These are phyloP conservation scores for Zosterops pallidus DNA, from an alignment of 2,113 vertebrate species.

Conservation along the genomic window DNA sequence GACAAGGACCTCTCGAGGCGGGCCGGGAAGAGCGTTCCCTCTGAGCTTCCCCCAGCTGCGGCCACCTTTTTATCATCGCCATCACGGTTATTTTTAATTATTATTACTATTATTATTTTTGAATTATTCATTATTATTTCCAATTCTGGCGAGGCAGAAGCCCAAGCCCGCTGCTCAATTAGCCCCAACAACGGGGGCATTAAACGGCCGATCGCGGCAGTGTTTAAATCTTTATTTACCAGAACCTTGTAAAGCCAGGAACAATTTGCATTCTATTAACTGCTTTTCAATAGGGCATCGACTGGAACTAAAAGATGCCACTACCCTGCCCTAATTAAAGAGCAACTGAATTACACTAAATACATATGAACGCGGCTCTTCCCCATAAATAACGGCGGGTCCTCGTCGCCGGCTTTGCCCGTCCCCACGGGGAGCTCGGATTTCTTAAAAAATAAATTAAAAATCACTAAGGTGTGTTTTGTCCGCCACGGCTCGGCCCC, in stretches of 20 bases:
- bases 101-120: neutral
- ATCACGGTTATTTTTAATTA: neutral
- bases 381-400: conserved; percentile 62
- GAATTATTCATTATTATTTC: neutral
- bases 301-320: conserved; percentile 97
- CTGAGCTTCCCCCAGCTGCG: neutral
- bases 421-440: neutral
- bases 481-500: neutral
- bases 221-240: conserved; percentile 98
- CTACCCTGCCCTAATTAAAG: conserved; percentile 88
- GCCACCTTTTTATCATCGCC: neutral
- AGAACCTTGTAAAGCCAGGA: conserved; percentile 89
- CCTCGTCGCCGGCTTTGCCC: neutral
- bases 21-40: neutral
- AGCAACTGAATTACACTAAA: conserved; percentile 84
- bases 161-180: conserved; percentile 84
- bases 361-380: conserved; percentile 63
- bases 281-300: conserved; percentile 93
- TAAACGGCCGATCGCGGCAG: conserved; percentile 87
- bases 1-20: neutral
- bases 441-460: neutral
- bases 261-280: conserved; percentile 98
- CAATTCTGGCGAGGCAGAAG: conserved; percentile 71
- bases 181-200: conserved; percentile 88
- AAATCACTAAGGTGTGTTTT: neutral